Conservation (phyloP, 1,140 invertebrate species). For the Bombus turneri region DNA sequence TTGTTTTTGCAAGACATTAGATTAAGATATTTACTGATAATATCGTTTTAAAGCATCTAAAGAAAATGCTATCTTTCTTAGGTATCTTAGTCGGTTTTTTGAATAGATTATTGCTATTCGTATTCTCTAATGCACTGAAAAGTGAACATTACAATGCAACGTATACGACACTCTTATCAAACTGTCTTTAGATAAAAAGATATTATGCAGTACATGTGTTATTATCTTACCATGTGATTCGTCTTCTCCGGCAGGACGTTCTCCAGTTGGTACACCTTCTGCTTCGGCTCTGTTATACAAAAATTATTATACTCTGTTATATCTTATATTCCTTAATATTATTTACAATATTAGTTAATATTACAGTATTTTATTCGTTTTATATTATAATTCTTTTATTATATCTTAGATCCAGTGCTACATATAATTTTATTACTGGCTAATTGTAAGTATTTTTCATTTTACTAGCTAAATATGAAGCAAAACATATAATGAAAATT, state of each 20-base stretch:
- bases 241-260: conserved; percentile 83
- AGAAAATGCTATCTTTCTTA: not conserved
- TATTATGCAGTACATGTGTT: not conserved
- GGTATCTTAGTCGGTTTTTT: not conserved
- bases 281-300: conserved; percentile 83
- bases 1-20: not conserved
- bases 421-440: not conserved
- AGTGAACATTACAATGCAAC: conserved; percentile 4
- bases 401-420: conserved; percentile 10
- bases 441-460: too few species aligned
- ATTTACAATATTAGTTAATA: too few species aligned
- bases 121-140: not conserved
- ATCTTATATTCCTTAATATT: not conserved
- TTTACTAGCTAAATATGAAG: too few species aligned
- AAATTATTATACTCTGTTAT: not conserved
- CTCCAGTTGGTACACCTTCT: conserved; percentile 85
- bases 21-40: not conserved
- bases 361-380: too few species aligned
- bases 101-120: not conserved
- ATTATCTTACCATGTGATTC: conserved; percentile 79
- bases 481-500: not conserved
- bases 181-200: not conserved
- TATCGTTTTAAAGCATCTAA: not conserved
- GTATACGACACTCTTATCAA: conserved; percentile 23
- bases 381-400: not conserved